Conservation (phyloP, 2,113 vertebrate species). For the Pseudolaguvia tuberculata region DNA sequence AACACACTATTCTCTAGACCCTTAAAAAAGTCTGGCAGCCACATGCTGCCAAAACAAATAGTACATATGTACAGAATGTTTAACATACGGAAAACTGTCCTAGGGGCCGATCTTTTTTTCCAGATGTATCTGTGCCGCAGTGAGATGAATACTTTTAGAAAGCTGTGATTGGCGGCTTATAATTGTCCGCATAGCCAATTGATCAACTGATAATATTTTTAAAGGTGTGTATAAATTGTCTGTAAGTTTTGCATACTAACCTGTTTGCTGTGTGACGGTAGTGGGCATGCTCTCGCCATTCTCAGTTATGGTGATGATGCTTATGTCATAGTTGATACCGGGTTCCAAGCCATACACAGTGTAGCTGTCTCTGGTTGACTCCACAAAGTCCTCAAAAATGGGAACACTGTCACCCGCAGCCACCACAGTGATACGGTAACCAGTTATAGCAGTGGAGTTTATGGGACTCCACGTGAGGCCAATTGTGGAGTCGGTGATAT, state of each 20-base stretch:
- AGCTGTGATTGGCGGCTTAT: background rate
- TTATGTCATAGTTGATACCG: slow-evolving; percentile 96
- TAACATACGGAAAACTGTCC: background rate
- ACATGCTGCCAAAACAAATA: slow-evolving; percentile 13
- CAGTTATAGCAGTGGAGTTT: slow-evolving; percentile 85
- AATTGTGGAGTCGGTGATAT: slow-evolving; percentile 91
- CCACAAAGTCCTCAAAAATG: slow-evolving; percentile 90
- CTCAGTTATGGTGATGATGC: slow-evolving; percentile 89
- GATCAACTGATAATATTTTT: background rate
- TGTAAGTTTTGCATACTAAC: slow-evolving; percentile 68
- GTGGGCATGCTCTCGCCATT: slow-evolving; percentile 89
- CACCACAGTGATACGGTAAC: slow-evolving; percentile 92
- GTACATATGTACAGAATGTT: slow-evolving; percentile 3
- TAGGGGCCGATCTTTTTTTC: no score
- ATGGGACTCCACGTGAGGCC: slow-evolving; percentile 92
- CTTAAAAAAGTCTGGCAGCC: slow-evolving; percentile 8
- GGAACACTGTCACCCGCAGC: slow-evolving; percentile 89
- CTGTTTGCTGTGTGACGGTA: slow-evolving; percentile 90
- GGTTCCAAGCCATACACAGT: slow-evolving; percentile 92
- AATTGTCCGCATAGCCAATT: background rate
- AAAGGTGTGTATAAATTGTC: background rate
- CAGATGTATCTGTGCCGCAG: no score
- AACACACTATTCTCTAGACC: background rate
- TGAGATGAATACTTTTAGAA: no score
- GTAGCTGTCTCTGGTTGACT: slow-evolving; percentile 82